A percentile compares a stretch with the other conserved stretches of the same genome.
Conservation (phyloP, 2,888 invertebrate genomes). For the Graphium colonna region DNA sequence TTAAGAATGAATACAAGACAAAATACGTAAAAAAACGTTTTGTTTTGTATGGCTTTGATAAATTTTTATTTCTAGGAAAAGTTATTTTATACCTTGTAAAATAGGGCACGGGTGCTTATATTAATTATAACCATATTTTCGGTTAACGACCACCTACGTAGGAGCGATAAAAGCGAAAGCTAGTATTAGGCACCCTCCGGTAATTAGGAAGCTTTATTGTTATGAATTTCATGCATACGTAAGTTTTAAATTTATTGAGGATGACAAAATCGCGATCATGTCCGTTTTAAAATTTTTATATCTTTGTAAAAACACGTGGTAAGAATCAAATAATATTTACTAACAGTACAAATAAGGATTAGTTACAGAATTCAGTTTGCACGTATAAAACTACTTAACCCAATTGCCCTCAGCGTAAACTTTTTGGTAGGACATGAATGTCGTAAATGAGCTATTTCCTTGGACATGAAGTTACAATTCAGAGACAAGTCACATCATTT, state of each 20-base stretch:
- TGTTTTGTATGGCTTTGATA: too few relatives aligned
- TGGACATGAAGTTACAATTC: constrained; percentile 20
- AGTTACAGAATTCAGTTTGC: constrained; percentile 7
- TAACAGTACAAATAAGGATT: too few relatives aligned
- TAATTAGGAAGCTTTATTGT: constrained; percentile 69
- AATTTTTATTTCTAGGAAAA: too few relatives aligned
- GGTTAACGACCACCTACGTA: constrained; percentile 65
- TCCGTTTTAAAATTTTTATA: too few relatives aligned
- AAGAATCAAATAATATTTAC: too few relatives aligned
- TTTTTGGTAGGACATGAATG: constrained; percentile 21
- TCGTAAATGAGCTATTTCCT: constrained; percentile 24
- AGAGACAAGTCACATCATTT: constrained; percentile 20
- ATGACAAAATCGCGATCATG: too few relatives aligned
- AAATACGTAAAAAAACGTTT: too few relatives aligned
- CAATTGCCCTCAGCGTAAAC: constrained; percentile 18
- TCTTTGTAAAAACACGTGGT: too few relatives aligned
- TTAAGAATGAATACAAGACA: too few relatives aligned
- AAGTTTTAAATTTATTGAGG: too few relatives aligned
- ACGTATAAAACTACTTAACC: constrained; percentile 8
- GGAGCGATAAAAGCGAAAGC: constrained; percentile 65
- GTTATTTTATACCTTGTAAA: constrained; percentile 75
- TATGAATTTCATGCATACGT: constrained; percentile 42
- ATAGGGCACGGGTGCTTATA: constrained; percentile 64
- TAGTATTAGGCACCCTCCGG: constrained; percentile 51
- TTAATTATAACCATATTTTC: constrained; percentile 72